phyloP scores from a whole-genome alignment of 1,140 invertebrate genomes.

The Rhopalosiphum padi region DNA sequence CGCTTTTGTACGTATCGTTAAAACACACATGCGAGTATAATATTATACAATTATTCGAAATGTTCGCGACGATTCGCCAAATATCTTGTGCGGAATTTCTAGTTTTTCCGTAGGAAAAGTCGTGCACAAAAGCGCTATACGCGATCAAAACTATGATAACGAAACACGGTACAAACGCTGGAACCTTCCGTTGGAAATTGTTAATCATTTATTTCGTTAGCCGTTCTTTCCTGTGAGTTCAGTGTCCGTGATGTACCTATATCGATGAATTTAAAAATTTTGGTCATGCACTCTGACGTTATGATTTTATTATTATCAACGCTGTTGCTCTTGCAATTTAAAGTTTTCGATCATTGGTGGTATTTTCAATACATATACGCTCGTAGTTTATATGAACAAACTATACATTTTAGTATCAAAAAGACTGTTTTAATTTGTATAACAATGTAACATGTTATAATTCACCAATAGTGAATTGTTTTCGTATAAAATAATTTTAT shows the following conservation, averaged over 20 bases:
- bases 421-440: not conserved
- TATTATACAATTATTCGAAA: not conserved
- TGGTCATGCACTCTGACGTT: not conserved
- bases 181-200: not conserved
- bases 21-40: not conserved
- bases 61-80: not conserved
- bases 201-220: not conserved
- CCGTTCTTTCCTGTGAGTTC: not conserved
- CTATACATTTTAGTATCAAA: not conserved
- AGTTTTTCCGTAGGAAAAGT: not conserved
- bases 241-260: not conserved
- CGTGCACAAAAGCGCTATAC: too few species aligned
- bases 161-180: not conserved
- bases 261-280: not conserved
- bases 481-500: not conserved
- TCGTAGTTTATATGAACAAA: not conserved
- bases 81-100: not conserved
- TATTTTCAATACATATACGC: not conserved
- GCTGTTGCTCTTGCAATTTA: not conserved
- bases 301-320: not conserved
- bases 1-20: not conserved
- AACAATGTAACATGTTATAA: conserved; percentile 1
- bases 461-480: not conserved
- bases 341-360: not conserved
- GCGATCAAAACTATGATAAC: not conserved